Evolutionary conservation across 1,140 invertebrate species (phyloP), one percentile per base, ranked within the genome.

Genomic region (Zelostemma sp.): DNA sequence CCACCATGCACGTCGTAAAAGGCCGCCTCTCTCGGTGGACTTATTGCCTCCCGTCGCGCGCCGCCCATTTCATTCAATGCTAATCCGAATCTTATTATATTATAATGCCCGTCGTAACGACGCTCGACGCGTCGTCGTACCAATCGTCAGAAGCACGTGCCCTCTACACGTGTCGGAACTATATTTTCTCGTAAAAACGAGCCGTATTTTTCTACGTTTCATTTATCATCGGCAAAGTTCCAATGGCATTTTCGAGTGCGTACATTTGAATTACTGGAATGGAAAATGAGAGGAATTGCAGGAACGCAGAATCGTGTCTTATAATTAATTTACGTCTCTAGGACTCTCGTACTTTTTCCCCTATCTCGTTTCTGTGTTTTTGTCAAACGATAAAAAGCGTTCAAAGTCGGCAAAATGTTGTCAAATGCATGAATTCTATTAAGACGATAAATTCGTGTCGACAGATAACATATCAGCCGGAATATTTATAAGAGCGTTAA

Each of bases 41-140:
- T 78, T 81, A 78, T 79, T 74, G 76, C 72, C 77, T 68, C 63
- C 64, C 63, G 65, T 57, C 74, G 72, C 64, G 72, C 75, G 70
- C 74, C 78, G 81, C 72, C 76, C 78, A 80, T 79, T 81, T 82
- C 80, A 85, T 85, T 85, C 84, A 85, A 86, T 86, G 84, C 83
- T 86, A 86, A 85, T 85, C 77, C 79, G 75, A 77, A 77, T 84
- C 83, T 84, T 84, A 84, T 83, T 85, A 85, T 84, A 83, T 85
- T 85, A 84, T 80, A 85, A 85, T 80, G 77, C 78, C 66, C 75
- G 74, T 77, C 72, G 75, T 78, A 77, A 80, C 73, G 74, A 78
- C 74, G 68, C 69, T 62, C 66, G 63, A 58, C 65, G 63, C 68
- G 48, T 64, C 61, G 66, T 53, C 54, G 38, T 57, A 58, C 53